Conservation (phyloP, 2,113 vertebrate genomes). For the Cottus gobio region DNA sequence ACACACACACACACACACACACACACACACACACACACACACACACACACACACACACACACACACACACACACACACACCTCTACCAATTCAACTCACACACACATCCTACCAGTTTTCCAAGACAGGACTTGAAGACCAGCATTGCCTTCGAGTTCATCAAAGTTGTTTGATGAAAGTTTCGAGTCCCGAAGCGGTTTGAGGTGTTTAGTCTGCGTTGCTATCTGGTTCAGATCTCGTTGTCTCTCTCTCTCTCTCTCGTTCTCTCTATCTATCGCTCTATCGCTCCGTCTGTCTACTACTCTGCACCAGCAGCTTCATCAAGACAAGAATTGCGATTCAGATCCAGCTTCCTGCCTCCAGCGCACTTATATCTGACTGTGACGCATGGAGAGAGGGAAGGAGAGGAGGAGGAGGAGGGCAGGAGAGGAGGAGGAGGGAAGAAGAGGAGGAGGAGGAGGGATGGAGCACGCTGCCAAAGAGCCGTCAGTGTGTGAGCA, state of each 20-base stretch:
- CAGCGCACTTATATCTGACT: conserved; percentile 73
- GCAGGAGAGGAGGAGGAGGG: conserved; percentile 43
- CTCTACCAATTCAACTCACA: too few species aligned
- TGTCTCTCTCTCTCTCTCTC: neutral
- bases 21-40: neutral
- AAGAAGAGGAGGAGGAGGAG: conserved; percentile 45
- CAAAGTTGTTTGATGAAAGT: conserved; percentile 40
- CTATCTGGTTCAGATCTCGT: conserved; percentile 25
- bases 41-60: neutral
- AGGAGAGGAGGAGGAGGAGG: conserved; percentile 14
- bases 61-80: neutral
- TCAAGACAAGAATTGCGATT: conserved; percentile 52
- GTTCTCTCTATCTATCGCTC: neutral
- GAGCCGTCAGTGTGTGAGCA: conserved; percentile 48
- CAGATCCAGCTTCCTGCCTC: conserved; percentile 62
- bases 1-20: too few species aligned
- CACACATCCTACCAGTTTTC: conserved; percentile 79
- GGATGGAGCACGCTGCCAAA: conserved; percentile 59
- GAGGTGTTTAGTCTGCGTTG: conserved; percentile 26
- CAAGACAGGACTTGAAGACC: conserved; percentile 86
- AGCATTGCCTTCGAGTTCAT: conserved; percentile 78
- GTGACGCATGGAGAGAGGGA: conserved; percentile 60
- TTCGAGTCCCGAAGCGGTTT: conserved; percentile 3
- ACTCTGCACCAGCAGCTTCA: conserved; percentile 51
- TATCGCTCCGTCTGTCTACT: neutral